phyloP scores from a whole-genome alignment of 1,140 invertebrate species.

The Heliothis virescens region DNA sequence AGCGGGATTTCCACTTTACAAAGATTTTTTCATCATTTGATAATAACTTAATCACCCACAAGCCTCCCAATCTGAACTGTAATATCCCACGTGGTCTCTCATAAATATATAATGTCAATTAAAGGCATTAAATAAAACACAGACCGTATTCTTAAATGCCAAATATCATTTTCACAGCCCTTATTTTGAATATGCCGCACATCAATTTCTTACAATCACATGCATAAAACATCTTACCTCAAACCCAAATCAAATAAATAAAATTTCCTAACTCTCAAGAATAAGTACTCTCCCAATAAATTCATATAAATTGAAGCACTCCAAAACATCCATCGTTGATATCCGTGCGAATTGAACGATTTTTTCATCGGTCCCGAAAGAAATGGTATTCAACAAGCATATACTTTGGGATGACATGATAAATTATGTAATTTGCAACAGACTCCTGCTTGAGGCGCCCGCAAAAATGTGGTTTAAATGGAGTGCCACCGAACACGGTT shows the following conservation, averaged over 20 bases:
- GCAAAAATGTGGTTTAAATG: conserved; percentile 51
- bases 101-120: no score
- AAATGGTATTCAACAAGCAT: conserved; percentile 52
- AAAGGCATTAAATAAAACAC: no score
- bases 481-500: conserved; percentile 45
- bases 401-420: conserved; percentile 49
- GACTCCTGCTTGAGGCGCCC: conserved; percentile 15
- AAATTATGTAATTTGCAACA: conserved; percentile 57
- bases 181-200: no score
- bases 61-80: no score
- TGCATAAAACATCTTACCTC: no score
- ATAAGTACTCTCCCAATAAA: conserved; percentile 25
- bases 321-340: conserved; percentile 25
- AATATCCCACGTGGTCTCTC: no score
- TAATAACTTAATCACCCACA: no score
- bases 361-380: conserved; percentile 36
- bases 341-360: conserved; percentile 23
- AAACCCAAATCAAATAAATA: not conserved
- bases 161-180: no score
- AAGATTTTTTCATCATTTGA: no score
- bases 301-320: conserved; percentile 18
- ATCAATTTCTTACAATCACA: no score
- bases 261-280: conserved; percentile 1
- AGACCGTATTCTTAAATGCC: no score
- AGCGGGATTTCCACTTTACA: no score